These are phyloP conservation scores for Apodemia duryi DNA, from an alignment of 2,888 invertebrate genomes.

Conservation along the genomic window DNA sequence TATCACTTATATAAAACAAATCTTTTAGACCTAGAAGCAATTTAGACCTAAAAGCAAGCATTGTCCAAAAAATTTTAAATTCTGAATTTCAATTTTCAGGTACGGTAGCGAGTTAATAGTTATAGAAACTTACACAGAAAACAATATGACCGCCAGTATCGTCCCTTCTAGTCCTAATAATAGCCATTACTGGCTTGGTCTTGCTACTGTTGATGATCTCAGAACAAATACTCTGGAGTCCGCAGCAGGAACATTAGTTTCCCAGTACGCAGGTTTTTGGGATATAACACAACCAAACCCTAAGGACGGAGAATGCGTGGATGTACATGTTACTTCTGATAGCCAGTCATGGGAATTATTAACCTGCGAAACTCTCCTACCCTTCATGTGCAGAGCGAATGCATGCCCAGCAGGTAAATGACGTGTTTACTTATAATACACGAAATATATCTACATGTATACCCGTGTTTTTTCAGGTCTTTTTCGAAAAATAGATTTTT, in stretches of 20 bases:
- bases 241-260: slow-evolving; percentile 92
- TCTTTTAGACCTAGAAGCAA: no score
- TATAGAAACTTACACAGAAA: slow-evolving; percentile 93
- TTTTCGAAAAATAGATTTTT: no score
- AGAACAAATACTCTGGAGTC: slow-evolving; percentile 97
- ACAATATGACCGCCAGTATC: slow-evolving; percentile 92
- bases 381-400: slow-evolving; percentile 94
- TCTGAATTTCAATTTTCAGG: slow-evolving; percentile 70
- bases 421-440: slow-evolving; percentile 13
- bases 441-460: not conserved
- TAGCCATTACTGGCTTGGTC: slow-evolving; percentile 92
- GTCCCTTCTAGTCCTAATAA: slow-evolving; percentile 84
- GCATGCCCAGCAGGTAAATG: slow-evolving; percentile 91
- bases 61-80: no score
- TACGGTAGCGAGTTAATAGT: slow-evolving; percentile 97
- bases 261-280: slow-evolving; percentile 97
- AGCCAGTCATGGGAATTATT: slow-evolving; percentile 95
- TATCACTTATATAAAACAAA: no score
- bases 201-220: slow-evolving; percentile 93
- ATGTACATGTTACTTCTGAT: slow-evolving; percentile 84
- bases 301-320: slow-evolving; percentile 93
- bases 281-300: slow-evolving; percentile 93
- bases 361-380: slow-evolving; percentile 95
- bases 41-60: no score
- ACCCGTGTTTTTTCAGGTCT: no score